A percentile compares a stretch with the other conserved stretches of the same genome.
phyloP scores from a whole-genome alignment of 2,113 vertebrate genomes.

The Blennius ocellaris region DNA sequence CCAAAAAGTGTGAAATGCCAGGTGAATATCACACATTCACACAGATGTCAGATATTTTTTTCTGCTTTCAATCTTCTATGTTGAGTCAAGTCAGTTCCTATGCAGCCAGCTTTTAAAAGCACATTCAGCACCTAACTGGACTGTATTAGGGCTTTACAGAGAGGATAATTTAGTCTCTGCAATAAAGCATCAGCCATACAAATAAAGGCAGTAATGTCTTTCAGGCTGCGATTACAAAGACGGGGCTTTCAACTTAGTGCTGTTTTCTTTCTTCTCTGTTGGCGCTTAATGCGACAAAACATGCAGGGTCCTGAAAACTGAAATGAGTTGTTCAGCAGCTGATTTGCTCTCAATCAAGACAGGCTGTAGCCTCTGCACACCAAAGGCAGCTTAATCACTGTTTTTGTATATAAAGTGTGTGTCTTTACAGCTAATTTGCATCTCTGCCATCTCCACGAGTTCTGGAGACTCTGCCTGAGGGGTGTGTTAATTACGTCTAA shows the following conservation, averaged over 20 bases:
- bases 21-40: constrained; percentile 8
- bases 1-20: constrained; percentile 21
- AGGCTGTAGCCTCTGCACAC: constrained; percentile 58
- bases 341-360: constrained; percentile 71
- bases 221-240: constrained; percentile 19
- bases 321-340: constrained; percentile 44
- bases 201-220: background rate
- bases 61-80: constrained; percentile 31
- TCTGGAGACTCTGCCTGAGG: constrained; percentile 74
- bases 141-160: background rate
- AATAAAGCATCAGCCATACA: background rate
- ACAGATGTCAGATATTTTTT: constrained; percentile 14
- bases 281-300: constrained; percentile 38
- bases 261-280: constrained; percentile 15
- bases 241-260: constrained; percentile 29
- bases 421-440: constrained; percentile 77
- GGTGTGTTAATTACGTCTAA: constrained; percentile 79
- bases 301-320: constrained; percentile 34
- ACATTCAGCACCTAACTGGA: background rate
- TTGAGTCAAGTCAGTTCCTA: constrained; percentile 10
- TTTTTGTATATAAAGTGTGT: constrained; percentile 77
- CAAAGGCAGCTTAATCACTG: constrained; percentile 74
- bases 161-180: background rate
- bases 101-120: constrained; percentile 10
- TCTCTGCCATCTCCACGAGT: constrained; percentile 66